Evolutionary conservation across 2,888 invertebrate genomes (phyloP), one percentile per base, ranked within the genome.

Genomic region (Hoplodrina ambigua): DNA sequence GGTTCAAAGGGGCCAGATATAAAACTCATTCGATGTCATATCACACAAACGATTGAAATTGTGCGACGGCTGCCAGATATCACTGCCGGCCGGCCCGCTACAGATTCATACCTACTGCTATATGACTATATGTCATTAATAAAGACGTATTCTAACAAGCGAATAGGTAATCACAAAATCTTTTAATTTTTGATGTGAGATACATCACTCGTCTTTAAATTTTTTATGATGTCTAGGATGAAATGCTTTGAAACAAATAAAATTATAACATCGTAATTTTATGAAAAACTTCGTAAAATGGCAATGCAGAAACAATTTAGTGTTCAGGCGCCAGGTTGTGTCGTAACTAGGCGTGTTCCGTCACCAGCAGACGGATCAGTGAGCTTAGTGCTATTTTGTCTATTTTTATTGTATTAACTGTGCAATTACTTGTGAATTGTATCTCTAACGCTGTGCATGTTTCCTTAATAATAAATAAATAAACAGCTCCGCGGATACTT

Each of bases 21-120:
- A 85, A 83, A 83, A 85, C 69, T 77, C 75, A 74, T 75, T 69
- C 80, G 82, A 78, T 84, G 82, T 85, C 85, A 85, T 85, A 85
- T 85, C 80, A 75, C 69, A 78, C 72, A 78, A 78, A 78, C 73
- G 74, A 85, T 83, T 73, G 69, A 77, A 77, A 74, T 72, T 79
- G 59, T 77, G 71, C 68, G 72, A 71, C 73, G 79, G 80, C 72
- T 81, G 84, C 85, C 83, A 85, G 84, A 80, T 81, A 70, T 81
- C 74, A 68, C 59, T 69, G 61, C 73, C 70, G 70, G 72, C 72
- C 59, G 68, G 62, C 66, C 17, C 70, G 68, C 69, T 59, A 62
- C 69, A 75, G 57, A 67, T 74, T 74, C 73, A 73, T 77, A 75
- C 57, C 46, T 46, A 46, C 41, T 72, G 67, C 62, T 75, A 49